These are phyloP conservation scores for Nerophis lumbriciformis DNA, from an alignment of 2,113 vertebrate species.

Conservation along the genomic window DNA sequence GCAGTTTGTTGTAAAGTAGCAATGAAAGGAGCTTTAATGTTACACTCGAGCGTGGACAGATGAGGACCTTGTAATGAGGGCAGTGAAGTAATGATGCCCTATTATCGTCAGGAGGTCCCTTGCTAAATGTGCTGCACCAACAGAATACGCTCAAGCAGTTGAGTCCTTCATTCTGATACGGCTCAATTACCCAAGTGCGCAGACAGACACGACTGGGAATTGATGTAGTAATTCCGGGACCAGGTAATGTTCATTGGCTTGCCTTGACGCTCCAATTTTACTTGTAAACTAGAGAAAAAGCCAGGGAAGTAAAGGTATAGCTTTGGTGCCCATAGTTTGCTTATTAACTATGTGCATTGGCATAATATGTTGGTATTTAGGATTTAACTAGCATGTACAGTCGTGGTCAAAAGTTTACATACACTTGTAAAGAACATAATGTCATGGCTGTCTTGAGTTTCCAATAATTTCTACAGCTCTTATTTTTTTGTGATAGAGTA, in stretches of 20 bases:
- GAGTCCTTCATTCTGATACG: constrained; percentile 40
- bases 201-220: constrained; percentile 49
- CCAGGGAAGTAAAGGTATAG: neutral
- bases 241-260: constrained; percentile 43
- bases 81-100: constrained; percentile 71
- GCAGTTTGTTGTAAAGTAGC: too few relatives aligned
- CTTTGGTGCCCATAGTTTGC: too few relatives aligned
- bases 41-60: constrained; percentile 54
- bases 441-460: too few relatives aligned
- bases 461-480: too few relatives aligned
- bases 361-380: constrained; percentile 38
- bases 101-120: constrained; percentile 70
- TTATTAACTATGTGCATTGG: constrained; percentile 11
- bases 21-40: constrained; percentile 47
- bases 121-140: constrained; percentile 47
- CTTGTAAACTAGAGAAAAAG: constrained; percentile 19
- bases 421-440: too few relatives aligned
- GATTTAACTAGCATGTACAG: too few relatives aligned
- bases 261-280: constrained; percentile 49
- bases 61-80: constrained; percentile 70
- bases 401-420: too few relatives aligned
- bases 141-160: constrained; percentile 35
- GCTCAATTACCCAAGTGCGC: constrained; percentile 58
- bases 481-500: too few relatives aligned
- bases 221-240: constrained; percentile 49